These are phyloP conservation scores for Molossus alvarezi DNA, from an alignment of 2,797 vertebrate genomes.

Conservation along the genomic window DNA sequence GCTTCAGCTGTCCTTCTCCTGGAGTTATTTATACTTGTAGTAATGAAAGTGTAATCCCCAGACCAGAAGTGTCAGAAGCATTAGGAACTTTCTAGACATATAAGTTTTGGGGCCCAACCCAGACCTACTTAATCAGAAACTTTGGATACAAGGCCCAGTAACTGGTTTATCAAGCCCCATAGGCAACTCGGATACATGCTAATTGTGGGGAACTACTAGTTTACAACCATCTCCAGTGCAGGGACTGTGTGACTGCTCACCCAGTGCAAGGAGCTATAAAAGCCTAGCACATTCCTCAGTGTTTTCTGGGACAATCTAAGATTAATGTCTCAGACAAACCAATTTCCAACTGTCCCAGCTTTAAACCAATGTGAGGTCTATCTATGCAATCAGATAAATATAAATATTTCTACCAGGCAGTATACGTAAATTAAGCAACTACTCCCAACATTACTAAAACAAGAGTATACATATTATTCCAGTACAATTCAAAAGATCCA, in stretches of 20 bases:
- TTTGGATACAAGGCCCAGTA: neutral
- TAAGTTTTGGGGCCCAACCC: neutral
- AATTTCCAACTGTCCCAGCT: neutral
- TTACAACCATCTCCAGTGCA: neutral
- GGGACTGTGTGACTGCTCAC: neutral
- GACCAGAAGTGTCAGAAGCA: neutral
- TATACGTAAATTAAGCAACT: conserved; percentile 9
- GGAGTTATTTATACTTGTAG: neutral
- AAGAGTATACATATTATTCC: conserved; percentile 1
- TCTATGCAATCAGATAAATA: neutral
- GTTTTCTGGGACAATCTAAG: conserved; percentile 36
- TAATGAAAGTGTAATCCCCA: neutral
- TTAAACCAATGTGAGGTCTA: neutral
- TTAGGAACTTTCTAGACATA: neutral
- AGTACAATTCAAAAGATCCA: neutral
- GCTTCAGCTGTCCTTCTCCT: neutral
- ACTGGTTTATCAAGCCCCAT: neutral
- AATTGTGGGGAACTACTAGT: neutral
- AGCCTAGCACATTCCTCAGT: neutral
- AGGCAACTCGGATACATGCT: neutral
- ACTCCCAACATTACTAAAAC: conserved; percentile 48
- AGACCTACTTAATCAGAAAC: conserved; percentile 7
- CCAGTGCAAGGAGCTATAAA: neutral
- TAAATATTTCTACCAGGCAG: conserved; percentile 23
- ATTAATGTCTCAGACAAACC: neutral